A percentile compares a stretch with the other conserved stretches of the same genome.
Conservation (phyloP, 2,888 invertebrate genomes). For the Ernsta delagoae region DNA sequence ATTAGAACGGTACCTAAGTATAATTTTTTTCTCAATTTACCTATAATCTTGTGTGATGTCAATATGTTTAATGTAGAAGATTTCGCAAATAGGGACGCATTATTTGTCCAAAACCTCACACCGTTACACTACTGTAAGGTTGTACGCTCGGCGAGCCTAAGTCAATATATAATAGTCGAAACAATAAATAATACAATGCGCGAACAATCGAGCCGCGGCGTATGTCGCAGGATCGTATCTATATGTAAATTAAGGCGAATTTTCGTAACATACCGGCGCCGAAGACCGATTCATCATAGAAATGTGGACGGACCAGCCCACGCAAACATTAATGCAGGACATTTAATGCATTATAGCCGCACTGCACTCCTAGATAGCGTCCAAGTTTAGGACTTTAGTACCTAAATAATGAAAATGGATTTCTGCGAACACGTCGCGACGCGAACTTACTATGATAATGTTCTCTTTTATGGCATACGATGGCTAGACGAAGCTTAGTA, state of each 20-base stretch:
- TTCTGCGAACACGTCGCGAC: constrained; percentile 42
- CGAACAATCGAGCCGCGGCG: constrained; percentile 54
- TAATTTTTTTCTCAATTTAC: too few relatives aligned
- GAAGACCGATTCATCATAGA: constrained; percentile 80
- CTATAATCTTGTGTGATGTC: background rate
- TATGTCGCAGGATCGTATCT: constrained; percentile 68
- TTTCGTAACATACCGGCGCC: constrained; percentile 74
- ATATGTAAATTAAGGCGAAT: constrained; percentile 77
- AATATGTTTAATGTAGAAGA: constrained; percentile 2
- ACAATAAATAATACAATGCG: constrained; percentile 63
- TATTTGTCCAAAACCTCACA: constrained; percentile 41
- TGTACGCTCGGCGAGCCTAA: constrained; percentile 47
- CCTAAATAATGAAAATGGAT: constrained; percentile 48
- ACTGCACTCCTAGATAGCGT: constrained; percentile 44
- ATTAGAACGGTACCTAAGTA: too few relatives aligned
- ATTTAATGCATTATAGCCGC: constrained; percentile 65
- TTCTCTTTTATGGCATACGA: constrained; percentile 42
- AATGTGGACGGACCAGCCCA: constrained; percentile 81
- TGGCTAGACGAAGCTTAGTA: constrained; percentile 27
- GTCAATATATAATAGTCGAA: constrained; percentile 70
- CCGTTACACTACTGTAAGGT: constrained; percentile 47
- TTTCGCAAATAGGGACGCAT: constrained; percentile 18
- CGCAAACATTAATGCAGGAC: constrained; percentile 65
- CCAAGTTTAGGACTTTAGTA: constrained; percentile 41
- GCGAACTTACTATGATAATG: constrained; percentile 40